Evolutionary conservation across 1,140 invertebrate genomes (phyloP).

Genomic region (Rhizoglyphus robini): DNA sequence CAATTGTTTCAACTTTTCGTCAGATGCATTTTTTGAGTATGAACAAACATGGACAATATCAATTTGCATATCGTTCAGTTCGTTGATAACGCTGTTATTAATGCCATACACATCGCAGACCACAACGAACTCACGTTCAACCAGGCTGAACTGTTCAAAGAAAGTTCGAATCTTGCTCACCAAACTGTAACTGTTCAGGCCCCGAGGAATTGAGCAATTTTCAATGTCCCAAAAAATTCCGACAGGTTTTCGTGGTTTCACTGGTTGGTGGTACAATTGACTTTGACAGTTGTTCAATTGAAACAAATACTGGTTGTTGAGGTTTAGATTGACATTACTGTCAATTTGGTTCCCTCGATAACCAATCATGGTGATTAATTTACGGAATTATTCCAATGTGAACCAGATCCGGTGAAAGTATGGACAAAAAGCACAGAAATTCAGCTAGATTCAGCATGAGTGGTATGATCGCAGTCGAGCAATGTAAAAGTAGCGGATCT

Average conservation of each 20-base stretch:
- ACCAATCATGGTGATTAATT: no score
- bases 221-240: constrained; percentile 90
- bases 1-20: constrained; percentile 71
- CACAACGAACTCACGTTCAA: constrained; percentile 71
- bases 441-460: no score
- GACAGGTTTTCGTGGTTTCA: constrained; percentile 45
- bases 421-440: no score
- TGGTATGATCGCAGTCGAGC: no score
- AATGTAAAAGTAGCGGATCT: no score
- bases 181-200: constrained; percentile 59
- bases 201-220: constrained; percentile 68
- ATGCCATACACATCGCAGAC: constrained; percentile 61
- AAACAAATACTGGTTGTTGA: constrained; percentile 8
- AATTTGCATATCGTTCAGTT: constrained; percentile 76
- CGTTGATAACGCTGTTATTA: constrained; percentile 55
- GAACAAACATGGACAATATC: constrained; percentile 67
- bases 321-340: not conserved
- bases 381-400: no score
- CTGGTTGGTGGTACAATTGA: not conserved
- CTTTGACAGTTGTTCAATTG: not conserved
- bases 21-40: constrained; percentile 76
- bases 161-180: constrained; percentile 64
- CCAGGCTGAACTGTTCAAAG: constrained; percentile 47
- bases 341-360: not conserved
- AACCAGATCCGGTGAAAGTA: no score